Conservation (phyloP, 2,113 vertebrate genomes). For the Brachypodius melanocephalos region DNA sequence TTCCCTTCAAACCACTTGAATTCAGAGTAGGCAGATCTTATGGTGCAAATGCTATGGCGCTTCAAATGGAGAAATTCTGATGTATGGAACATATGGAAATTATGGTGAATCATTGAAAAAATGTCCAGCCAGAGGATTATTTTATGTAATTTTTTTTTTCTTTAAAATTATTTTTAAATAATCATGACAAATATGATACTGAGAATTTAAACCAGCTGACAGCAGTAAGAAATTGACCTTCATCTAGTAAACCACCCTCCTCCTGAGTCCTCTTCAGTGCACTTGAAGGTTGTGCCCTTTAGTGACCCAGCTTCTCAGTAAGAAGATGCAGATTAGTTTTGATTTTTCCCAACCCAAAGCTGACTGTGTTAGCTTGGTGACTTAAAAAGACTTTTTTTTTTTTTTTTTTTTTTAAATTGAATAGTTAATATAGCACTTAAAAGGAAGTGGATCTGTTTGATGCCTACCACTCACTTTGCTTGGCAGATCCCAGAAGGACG, state of each 20-base stretch:
- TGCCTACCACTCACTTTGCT: not conserved
- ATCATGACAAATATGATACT: not conserved
- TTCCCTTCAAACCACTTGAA: not conserved
- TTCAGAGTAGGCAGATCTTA: not conserved
- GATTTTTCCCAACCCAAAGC: not conserved
- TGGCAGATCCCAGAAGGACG: not conserved
- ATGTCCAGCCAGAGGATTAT: not conserved
- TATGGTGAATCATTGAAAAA: not conserved
- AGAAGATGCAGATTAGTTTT: not conserved
- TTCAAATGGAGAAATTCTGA: not conserved
- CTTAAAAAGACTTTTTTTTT: not conserved
- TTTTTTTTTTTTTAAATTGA: not conserved
- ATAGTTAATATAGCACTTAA: not conserved
- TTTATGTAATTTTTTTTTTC: not conserved
- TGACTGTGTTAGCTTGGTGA: not conserved
- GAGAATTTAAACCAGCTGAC: not conserved
- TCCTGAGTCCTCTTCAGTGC: no score
- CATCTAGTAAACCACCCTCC: fast-evolving
- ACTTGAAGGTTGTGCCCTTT: not conserved
- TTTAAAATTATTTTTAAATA: not conserved
- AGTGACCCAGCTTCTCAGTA: not conserved
- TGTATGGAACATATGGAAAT: not conserved
- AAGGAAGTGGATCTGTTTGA: not conserved
- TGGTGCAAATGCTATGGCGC: not conserved
- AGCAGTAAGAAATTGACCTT: not conserved